Percentiles rank a stretch among this genome's conserved stretches.
Conservation (phyloP, 1,140 invertebrate species). For the Panulirus ornatus region DNA sequence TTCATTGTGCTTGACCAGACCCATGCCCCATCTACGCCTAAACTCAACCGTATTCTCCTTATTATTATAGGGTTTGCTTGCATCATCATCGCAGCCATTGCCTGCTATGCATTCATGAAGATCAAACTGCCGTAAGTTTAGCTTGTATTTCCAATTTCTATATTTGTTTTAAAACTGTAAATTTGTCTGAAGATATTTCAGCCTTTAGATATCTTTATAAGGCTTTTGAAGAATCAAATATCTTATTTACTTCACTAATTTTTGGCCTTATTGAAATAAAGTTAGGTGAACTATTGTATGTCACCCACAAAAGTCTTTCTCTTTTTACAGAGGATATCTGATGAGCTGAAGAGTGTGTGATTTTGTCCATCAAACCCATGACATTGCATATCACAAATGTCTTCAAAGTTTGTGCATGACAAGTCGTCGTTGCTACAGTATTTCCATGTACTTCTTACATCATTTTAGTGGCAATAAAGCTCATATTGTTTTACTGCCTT, state of each 20-base stretch:
- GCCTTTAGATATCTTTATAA: too few species aligned
- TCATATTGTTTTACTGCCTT: not conserved
- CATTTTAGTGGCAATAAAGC: not conserved
- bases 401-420: not conserved
- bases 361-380: not conserved
- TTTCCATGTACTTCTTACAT: not conserved
- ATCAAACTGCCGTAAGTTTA: constrained; percentile 95
- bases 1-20: constrained; percentile 98
- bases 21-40: constrained; percentile 93
- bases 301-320: not conserved
- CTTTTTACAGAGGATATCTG: constrained; percentile 37
- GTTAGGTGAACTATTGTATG: too few species aligned
- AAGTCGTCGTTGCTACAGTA: not conserved
- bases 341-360: constrained; percentile 39
- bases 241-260: too few species aligned
- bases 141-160: not conserved
- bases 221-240: too few species aligned
- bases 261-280: too few species aligned
- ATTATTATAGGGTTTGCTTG: constrained; percentile 90
- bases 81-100: constrained; percentile 95
- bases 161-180: too few species aligned
- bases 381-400: not conserved
- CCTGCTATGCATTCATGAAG: constrained; percentile 98
- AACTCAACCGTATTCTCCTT: constrained; percentile 93
- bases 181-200: too few species aligned